phyloP scores from a whole-genome alignment of 2,797 vertebrate genomes.

The Fundulus diaphanus region DNA sequence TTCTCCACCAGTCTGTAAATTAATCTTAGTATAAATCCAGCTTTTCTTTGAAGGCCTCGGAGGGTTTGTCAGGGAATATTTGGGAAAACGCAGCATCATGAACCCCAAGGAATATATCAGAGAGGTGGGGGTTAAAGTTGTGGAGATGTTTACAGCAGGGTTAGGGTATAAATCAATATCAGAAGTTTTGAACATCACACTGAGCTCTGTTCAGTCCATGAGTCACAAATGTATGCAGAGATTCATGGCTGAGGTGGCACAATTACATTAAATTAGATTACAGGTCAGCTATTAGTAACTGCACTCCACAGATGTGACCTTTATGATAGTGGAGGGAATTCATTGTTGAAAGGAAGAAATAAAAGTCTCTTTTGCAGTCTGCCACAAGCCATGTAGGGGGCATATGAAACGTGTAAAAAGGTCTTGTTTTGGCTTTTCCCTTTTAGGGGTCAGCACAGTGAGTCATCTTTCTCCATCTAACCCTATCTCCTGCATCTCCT shows the following conservation, averaged over 20 bases:
- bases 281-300: neutral
- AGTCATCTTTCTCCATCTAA: too few relatives aligned
- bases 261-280: neutral
- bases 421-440: too few relatives aligned
- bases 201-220: neutral
- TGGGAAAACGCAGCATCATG: neutral
- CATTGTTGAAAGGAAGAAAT: neutral
- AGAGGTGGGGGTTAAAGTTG: neutral
- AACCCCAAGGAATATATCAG: neutral
- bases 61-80: neutral
- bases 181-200: neutral
- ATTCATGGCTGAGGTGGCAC: neutral
- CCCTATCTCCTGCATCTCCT: too few relatives aligned
- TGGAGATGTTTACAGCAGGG: neutral
- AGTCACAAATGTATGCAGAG: neutral
- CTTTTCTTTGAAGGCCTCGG: neutral
- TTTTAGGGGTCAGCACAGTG: too few relatives aligned
- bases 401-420: too few relatives aligned
- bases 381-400: neutral
- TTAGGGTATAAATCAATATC: neutral
- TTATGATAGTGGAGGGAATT: neutral
- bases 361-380: neutral
- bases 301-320: neutral
- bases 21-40: neutral
- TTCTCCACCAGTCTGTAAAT: neutral